Evolutionary conservation across 53 echinoderm and acorn worm species (phyloP).

Genomic region (Crossaster papposus): DNA sequence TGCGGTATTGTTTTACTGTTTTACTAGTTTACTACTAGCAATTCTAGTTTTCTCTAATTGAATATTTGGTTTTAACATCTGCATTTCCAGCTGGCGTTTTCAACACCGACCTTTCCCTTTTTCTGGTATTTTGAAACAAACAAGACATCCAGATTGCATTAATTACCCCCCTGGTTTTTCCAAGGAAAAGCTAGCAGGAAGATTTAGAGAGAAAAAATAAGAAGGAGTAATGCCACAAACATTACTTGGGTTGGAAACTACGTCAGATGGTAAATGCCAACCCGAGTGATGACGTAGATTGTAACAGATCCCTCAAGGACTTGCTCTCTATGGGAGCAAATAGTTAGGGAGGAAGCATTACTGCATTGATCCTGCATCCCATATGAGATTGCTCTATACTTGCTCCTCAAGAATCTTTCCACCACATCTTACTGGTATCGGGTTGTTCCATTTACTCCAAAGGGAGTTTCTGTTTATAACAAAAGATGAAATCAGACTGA

Average conservation of each 20-base stretch:
- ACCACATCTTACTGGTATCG: background rate
- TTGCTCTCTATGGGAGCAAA: slow-evolving; percentile 24
- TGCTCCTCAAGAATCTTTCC: slow-evolving; percentile 13
- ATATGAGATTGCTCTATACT: background rate
- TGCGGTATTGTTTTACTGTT: too few species aligned
- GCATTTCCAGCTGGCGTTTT: background rate
- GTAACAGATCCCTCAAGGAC: slow-evolving; percentile 44
- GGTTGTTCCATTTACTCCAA: slow-evolving; percentile 9
- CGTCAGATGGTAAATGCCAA: slow-evolving; percentile 54
- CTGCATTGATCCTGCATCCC: slow-evolving; percentile 2
- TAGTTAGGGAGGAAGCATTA: slow-evolving; percentile 11
- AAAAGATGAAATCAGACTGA: background rate
- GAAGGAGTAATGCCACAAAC: slow-evolving; percentile 13
- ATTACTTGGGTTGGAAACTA: slow-evolving; percentile 16
- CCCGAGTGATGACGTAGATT: slow-evolving; percentile 46
- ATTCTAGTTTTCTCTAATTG: background rate
- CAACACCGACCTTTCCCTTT: background rate
- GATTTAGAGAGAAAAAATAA: background rate
- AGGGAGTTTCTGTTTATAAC: background rate
- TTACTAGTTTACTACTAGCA: too few species aligned
- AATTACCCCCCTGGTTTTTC: slow-evolving; percentile 35
- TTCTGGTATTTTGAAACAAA: slow-evolving; percentile 4
- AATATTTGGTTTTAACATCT: background rate
- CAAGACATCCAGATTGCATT: background rate
- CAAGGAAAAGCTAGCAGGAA: slow-evolving; percentile 18